Evolutionary conservation across 2,113 vertebrate genomes (phyloP).

Genomic region (Melozone crissalis): DNA sequence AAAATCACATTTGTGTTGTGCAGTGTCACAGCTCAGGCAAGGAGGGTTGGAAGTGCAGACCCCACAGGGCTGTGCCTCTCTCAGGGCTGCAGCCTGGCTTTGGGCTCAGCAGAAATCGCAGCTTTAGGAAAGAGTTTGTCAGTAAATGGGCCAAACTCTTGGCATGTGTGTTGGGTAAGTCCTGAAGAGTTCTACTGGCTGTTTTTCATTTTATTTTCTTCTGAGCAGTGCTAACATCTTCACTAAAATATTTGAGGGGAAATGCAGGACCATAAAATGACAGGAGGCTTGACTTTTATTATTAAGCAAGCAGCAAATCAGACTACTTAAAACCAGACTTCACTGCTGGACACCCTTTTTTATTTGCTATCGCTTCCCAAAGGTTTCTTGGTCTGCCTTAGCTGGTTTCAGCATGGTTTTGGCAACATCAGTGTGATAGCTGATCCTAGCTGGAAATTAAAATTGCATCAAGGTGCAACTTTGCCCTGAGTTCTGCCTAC

Average conservation of each 20-base stretch:
- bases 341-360: neutral
- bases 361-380: neutral
- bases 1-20: neutral
- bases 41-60: neutral
- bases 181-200: neutral
- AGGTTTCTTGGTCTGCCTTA: neutral
- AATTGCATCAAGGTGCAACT: neutral
- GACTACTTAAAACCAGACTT: neutral
- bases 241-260: neutral
- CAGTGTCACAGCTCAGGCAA: neutral
- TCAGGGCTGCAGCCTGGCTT: neutral
- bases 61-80: neutral
- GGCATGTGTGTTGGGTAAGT: neutral
- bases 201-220: neutral
- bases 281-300: neutral
- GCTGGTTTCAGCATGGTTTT: neutral
- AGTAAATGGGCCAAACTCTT: neutral
- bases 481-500: neutral
- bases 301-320: neutral
- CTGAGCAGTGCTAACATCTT: neutral
- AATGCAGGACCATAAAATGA: neutral
- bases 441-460: neutral
- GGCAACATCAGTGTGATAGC: neutral
- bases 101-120: slow-evolving; percentile 5
- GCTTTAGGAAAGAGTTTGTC: neutral